Percentiles rank a stretch among this genome's conserved stretches.
phyloP scores from a whole-genome alignment of 1,140 invertebrate species.

The Drosophila nikananu region DNA sequence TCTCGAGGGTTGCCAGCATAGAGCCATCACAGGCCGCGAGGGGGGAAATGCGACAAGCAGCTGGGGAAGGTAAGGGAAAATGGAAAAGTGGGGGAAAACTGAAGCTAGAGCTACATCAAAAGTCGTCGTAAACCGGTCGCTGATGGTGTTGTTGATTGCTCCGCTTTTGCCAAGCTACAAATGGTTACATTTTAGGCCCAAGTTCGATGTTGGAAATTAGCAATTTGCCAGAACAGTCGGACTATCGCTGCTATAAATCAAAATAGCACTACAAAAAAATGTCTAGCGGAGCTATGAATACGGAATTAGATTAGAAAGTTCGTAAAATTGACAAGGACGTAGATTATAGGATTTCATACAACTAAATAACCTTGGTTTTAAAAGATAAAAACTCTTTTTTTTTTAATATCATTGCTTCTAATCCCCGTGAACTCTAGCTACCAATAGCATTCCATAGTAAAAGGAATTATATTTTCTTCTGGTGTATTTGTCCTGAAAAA shows the following conservation, averaged over 20 bases:
- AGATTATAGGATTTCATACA: not conserved
- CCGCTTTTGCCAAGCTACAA: conserved; percentile 68
- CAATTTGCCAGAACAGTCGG: conserved; percentile 18
- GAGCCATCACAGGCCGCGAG: conserved; percentile 36
- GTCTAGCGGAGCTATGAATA: not conserved
- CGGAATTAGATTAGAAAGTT: not conserved
- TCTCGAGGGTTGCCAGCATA: conserved; percentile 60
- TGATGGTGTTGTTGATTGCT: conserved; percentile 81
- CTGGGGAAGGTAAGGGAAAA: conserved; percentile 1
- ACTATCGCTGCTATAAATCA: conserved; percentile 48
- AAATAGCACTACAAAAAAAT: conserved; percentile 31
- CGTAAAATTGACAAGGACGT: not conserved
- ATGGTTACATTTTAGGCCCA: conserved; percentile 67
- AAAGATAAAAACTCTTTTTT: not conserved
- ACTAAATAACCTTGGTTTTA: not conserved
- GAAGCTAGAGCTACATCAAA: conserved; percentile 61
- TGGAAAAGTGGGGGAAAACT: conserved; percentile 5
- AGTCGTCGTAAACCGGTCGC: conserved; percentile 73
- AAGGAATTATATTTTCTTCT: not conserved
- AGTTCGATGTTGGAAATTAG: conserved; percentile 47
- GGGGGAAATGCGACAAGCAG: conserved; percentile 4
- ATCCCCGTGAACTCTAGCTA: too few relatives aligned
- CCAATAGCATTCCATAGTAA: too few relatives aligned
- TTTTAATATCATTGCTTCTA: too few relatives aligned
- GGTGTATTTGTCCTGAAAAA: not conserved